A percentile compares a stretch with the other conserved stretches of the same genome.
phyloP scores from a whole-genome alignment of 2,113 vertebrate genomes.

The Orthonyx spaldingii region DNA sequence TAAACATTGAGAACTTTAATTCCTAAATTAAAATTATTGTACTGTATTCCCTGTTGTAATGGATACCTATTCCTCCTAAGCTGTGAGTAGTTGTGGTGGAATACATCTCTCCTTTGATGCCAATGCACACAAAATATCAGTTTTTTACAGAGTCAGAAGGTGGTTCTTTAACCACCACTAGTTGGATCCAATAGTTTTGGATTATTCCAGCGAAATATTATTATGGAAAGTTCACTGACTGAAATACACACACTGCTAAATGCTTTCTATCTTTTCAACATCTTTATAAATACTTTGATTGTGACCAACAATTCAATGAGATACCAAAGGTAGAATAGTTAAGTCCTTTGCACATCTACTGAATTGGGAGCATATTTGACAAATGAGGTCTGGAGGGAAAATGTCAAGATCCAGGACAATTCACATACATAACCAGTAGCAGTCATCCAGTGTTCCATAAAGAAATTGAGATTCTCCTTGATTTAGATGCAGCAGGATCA shows the following conservation, averaged over 20 bases:
- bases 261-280: neutral
- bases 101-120: neutral
- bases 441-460: neutral
- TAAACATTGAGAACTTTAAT: neutral
- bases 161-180: neutral
- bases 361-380: neutral
- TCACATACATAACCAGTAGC: neutral
- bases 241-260: neutral
- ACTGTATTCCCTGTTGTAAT: neutral
- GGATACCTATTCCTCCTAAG: neutral
- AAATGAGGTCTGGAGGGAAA: neutral
- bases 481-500: neutral
- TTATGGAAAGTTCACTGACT: neutral
- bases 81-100: neutral
- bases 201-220: neutral
- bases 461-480: neutral
- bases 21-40: neutral
- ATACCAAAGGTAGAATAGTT: neutral
- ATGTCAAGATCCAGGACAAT: neutral
- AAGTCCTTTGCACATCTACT: neutral
- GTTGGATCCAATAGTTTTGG: no score
- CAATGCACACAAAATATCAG: neutral
- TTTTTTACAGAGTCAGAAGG: neutral
- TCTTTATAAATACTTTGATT: neutral
- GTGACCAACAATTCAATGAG: neutral